Evolutionary conservation across 2,888 invertebrate genomes (phyloP).

Genomic region (Dryocosmus kuriphilus): DNA sequence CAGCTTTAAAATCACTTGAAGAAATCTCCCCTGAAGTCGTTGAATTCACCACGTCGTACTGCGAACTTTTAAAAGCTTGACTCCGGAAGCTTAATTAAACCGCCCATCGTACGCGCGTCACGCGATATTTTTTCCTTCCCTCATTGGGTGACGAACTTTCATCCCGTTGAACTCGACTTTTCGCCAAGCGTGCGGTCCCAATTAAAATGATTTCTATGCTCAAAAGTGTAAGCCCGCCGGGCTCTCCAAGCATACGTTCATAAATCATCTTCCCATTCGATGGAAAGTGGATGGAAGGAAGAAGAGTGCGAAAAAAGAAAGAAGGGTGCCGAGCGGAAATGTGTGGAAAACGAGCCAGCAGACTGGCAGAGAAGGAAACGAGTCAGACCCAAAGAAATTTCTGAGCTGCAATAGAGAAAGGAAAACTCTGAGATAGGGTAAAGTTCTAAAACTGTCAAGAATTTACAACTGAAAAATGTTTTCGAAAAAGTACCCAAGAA

Average conservation of each 20-base stretch:
- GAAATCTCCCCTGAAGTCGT: neutral
- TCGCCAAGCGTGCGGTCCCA: slow-evolving; percentile 53
- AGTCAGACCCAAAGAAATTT: slow-evolving; percentile 18
- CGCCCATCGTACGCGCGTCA: slow-evolving; percentile 8
- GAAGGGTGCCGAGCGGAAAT: slow-evolving; percentile 46
- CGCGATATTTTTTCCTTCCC: slow-evolving; percentile 38
- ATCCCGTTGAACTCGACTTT: slow-evolving; percentile 53
- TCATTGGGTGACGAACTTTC: slow-evolving; percentile 32
- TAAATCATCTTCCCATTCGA: slow-evolving; percentile 68
- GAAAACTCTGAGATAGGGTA: neutral
- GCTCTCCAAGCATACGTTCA: slow-evolving; percentile 56
- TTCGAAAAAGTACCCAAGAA: no score
- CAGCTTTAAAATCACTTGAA: slow-evolving; percentile 23
- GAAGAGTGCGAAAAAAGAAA: slow-evolving; percentile 45
- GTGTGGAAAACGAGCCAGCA: slow-evolving; percentile 40
- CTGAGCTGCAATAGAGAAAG: slow-evolving; percentile 27
- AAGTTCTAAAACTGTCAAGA: neutral
- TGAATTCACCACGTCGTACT: neutral
- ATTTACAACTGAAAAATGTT: neutral
- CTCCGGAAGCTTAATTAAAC: slow-evolving; percentile 37
- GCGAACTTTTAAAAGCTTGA: slow-evolving; percentile 25
- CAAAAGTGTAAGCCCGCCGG: slow-evolving; percentile 47
- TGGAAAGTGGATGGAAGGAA: slow-evolving; percentile 62
- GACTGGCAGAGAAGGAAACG: slow-evolving; percentile 50
- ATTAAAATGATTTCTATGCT: slow-evolving; percentile 59